phyloP scores from a whole-genome alignment of 1,140 invertebrate genomes.

The Heterodera schachtii region DNA sequence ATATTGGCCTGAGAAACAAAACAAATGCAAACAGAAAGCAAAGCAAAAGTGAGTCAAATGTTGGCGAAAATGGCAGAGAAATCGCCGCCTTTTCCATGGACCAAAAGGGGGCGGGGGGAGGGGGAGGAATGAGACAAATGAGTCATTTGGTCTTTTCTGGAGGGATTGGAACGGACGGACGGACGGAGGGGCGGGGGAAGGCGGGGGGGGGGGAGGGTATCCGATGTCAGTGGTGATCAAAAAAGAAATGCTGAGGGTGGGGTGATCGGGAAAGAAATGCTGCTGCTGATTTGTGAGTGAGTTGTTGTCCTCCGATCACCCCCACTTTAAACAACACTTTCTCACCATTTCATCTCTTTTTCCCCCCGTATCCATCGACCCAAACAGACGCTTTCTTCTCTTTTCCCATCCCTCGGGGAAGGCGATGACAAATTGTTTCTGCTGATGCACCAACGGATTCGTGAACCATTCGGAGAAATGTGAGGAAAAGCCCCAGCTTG shows the following conservation, averaged over 20 bases:
- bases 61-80: background rate
- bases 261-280: conserved; percentile 2
- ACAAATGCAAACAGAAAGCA: background rate
- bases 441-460: background rate
- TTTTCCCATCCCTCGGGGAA: background rate
- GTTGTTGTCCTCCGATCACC: background rate
- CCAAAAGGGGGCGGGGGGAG: background rate
- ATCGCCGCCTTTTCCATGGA: background rate
- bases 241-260: background rate
- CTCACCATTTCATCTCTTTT: background rate
- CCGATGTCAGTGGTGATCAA: background rate
- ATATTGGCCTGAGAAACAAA: background rate
- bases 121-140: background rate
- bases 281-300: no score
- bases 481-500: background rate
- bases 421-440: conserved; percentile 11
- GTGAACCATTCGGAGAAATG: background rate
- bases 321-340: background rate
- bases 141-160: background rate
- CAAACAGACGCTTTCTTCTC: background rate
- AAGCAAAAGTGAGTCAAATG: background rate
- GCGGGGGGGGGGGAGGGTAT: no score
- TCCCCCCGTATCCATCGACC: background rate
- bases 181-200: background rate
- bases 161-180: background rate